Evolutionary conservation across 2,888 invertebrate species (phyloP), one percentile per base, ranked within the genome.

Genomic region (Heliothis peltigera): DNA sequence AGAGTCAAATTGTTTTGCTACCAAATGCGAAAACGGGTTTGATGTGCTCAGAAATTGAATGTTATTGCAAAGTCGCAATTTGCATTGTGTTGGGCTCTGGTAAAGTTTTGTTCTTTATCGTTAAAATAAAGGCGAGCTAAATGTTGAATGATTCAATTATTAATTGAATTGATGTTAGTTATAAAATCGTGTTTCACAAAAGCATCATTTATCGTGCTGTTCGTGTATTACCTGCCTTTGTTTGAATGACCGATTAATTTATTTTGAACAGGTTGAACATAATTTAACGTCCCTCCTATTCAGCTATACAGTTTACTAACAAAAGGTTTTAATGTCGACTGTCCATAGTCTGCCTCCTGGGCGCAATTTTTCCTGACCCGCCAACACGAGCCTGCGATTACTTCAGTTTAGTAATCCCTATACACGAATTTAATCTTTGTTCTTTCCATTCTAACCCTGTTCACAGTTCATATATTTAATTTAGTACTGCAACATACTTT

Each of bases 391-490:
- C 64, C 79, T 53, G 54, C 79, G 70, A 82, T 83, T 84, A 83
- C 77, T 82, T 72, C 68, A 75, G 61, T 72, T 79, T 76, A 82
- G 80, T 82, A 80, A 83, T 85, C 83, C 83, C 84, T 56, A 70
- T 70, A 70, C 77, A 73, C 76, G 73, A 82, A 84, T 86, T 81
- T 81, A 82, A 83, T 84, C 82, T 82, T 78, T 79, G 75, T 83
- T 79, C 64, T 63, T 77, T 65, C 69, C 67, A 75, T 69, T 82
- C 73, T 49, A 64, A 73, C 69, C 67, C 69, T 64, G 64, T 71
- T 74, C 65, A 75, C 72, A 73, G 69, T 69, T 80, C 75, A 76
- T 84, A 79, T 78, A 76, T 79, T 82, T 79, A 75, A 80, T 79
- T 55, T 72, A 71, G 57, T 64, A 46, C 53, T 59, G 58, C 43